Evolutionary conservation across 2,113 vertebrate species (phyloP).

Genomic region (Ictalurus punctatus): DNA sequence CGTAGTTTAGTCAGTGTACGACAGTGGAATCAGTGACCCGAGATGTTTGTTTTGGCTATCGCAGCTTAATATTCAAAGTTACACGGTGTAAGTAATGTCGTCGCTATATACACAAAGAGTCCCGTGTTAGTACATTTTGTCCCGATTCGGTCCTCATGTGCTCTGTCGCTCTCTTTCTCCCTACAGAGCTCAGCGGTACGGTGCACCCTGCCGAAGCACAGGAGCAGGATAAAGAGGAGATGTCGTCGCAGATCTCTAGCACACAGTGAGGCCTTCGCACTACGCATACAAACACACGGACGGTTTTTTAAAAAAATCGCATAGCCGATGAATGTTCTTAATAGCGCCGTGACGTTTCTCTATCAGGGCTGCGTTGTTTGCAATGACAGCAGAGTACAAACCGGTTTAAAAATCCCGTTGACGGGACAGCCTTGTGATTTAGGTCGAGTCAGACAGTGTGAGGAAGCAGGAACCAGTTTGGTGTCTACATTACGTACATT

Average conservation of each 20-base stretch:
- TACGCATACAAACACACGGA: neutral
- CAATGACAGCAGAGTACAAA: neutral
- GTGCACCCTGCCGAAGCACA: slow-evolving; percentile 19
- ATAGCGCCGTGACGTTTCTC: neutral
- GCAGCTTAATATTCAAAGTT: neutral
- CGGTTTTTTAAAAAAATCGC: too few relatives aligned
- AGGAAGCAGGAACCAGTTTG: slow-evolving; percentile 8
- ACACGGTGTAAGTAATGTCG: neutral
- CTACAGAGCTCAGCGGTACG: slow-evolving; percentile 49
- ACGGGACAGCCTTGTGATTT: neutral
- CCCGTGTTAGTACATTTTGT: neutral
- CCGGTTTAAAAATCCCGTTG: slow-evolving; percentile 27
- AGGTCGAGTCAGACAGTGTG: neutral
- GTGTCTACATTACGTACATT: neutral
- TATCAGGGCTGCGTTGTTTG: neutral
- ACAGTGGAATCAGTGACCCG: neutral
- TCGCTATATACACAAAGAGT: neutral
- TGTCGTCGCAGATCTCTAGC: slow-evolving; percentile 58
- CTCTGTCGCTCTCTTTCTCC: neutral
- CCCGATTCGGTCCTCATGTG: neutral
- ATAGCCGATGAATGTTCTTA: neutral
- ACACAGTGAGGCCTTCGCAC: slow-evolving; percentile 61
- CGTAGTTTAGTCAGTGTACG: neutral
- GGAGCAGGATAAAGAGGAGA: slow-evolving; percentile 54
- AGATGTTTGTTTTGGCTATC: neutral